Percentiles rank a stretch among this genome's conserved stretches.
Evolutionary conservation across 2,888 invertebrate genomes (phyloP).

Genomic region (Formica aserva): DNA sequence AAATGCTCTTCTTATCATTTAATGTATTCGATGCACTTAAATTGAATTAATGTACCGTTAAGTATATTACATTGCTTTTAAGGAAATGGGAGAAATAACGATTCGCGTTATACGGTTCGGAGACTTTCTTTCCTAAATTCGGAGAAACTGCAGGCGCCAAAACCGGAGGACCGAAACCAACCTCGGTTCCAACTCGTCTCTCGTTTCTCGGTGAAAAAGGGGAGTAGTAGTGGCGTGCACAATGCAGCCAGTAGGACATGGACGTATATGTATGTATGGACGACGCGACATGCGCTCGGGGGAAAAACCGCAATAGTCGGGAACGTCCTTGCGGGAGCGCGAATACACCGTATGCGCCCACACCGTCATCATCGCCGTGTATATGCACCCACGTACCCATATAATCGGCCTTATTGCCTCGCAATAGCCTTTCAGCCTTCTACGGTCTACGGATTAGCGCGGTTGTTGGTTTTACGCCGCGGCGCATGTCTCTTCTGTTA

Average conservation of each 20-base stretch:
- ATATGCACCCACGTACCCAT: slow-evolving; percentile 67
- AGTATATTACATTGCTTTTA: neutral
- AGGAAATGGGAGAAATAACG: slow-evolving; percentile 1
- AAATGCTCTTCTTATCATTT: neutral
- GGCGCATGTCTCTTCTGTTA: slow-evolving; percentile 36
- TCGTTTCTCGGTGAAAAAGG: slow-evolving; percentile 4
- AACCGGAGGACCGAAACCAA: neutral
- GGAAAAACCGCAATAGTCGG: slow-evolving; percentile 57
- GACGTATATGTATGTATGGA: slow-evolving; percentile 30
- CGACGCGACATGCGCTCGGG: slow-evolving; percentile 8
- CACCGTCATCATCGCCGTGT: slow-evolving; percentile 32
- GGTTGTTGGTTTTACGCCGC: slow-evolving; percentile 59
- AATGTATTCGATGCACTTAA: neutral
- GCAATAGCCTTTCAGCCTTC: slow-evolving; percentile 70
- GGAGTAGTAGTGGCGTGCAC: too few relatives aligned
- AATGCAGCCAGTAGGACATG: neutral
- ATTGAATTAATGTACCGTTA: neutral
- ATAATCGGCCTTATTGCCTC: slow-evolving; percentile 65
- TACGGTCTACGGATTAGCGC: slow-evolving; percentile 60
- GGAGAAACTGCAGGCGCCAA: slow-evolving; percentile 1
- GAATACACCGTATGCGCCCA: slow-evolving; percentile 55
- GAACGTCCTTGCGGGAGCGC: slow-evolving; percentile 70
- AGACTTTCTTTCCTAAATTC: slow-evolving; percentile 5
- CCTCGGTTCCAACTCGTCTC: neutral
- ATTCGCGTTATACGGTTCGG: neutral